phyloP scores from a whole-genome alignment of 2,797 vertebrate genomes.

The Anabacerthia variegaticeps region DNA sequence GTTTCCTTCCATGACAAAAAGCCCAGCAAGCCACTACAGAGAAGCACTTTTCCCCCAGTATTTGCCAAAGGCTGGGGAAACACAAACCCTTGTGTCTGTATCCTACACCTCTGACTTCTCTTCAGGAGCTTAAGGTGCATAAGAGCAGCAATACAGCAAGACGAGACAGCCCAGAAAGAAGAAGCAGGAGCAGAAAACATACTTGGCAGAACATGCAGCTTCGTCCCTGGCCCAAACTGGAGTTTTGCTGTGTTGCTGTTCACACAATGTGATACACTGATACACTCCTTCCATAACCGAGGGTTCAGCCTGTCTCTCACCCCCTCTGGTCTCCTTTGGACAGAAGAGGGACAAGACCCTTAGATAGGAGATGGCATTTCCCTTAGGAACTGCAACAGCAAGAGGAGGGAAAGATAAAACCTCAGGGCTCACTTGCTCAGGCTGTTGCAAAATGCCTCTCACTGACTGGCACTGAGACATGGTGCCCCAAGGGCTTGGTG shows the following conservation, averaged over 20 bases:
- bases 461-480: background rate
- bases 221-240: background rate
- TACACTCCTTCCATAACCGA: background rate
- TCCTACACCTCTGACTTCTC: background rate
- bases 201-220: background rate
- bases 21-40: accelerated
- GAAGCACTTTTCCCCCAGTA: background rate
- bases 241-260: accelerated
- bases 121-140: background rate
- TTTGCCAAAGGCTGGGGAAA: background rate
- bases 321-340: background rate
- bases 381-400: background rate
- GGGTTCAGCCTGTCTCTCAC: background rate
- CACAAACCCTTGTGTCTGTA: background rate
- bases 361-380: background rate
- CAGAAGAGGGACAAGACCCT: background rate
- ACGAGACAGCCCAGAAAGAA: background rate
- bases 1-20: background rate
- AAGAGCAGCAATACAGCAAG: background rate
- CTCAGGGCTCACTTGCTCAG: background rate
- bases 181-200: background rate
- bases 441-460: background rate
- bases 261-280: background rate
- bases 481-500: background rate
- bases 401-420: background rate